phyloP scores from a whole-genome alignment of 2,888 invertebrate species.

The Ennomos erosarius region DNA sequence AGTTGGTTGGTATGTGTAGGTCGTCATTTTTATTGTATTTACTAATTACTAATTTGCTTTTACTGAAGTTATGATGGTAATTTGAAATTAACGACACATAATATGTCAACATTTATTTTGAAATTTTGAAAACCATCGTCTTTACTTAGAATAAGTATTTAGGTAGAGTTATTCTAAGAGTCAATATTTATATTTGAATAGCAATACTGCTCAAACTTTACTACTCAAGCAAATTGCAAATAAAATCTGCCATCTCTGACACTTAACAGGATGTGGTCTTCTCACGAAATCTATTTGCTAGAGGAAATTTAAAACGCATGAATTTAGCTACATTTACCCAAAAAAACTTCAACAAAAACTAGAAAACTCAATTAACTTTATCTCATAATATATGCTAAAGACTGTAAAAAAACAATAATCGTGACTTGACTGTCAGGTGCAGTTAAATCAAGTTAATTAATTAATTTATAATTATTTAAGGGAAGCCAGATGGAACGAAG shows the following conservation, averaged over 20 bases:
- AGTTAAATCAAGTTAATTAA: slow-evolving; percentile 11
- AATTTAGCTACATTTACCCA: slow-evolving; percentile 12
- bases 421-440: slow-evolving; percentile 18
- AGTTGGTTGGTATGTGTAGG: too few relatives aligned
- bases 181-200: too few relatives aligned
- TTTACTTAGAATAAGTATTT: too few relatives aligned
- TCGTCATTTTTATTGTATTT: too few relatives aligned
- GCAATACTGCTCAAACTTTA: too few relatives aligned
- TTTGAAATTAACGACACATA: neutral
- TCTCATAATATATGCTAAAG: slow-evolving; percentile 4
- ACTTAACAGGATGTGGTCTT: slow-evolving; percentile 10
- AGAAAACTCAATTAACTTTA: slow-evolving; percentile 9
- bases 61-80: neutral
- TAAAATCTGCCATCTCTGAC: neutral
- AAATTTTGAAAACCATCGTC: too few relatives aligned
- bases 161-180: too few relatives aligned
- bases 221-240: too few relatives aligned
- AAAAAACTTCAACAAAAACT: slow-evolving; percentile 22
- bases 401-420: slow-evolving; percentile 5
- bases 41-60: too few relatives aligned
- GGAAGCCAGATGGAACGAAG: neutral
- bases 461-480: slow-evolving; percentile 24
- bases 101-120: too few relatives aligned
- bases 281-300: slow-evolving; percentile 8
- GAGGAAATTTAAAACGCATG: slow-evolving; percentile 8